phyloP scores from a whole-genome alignment of 2,797 vertebrate species.

The Eulemur coronatus region DNA sequence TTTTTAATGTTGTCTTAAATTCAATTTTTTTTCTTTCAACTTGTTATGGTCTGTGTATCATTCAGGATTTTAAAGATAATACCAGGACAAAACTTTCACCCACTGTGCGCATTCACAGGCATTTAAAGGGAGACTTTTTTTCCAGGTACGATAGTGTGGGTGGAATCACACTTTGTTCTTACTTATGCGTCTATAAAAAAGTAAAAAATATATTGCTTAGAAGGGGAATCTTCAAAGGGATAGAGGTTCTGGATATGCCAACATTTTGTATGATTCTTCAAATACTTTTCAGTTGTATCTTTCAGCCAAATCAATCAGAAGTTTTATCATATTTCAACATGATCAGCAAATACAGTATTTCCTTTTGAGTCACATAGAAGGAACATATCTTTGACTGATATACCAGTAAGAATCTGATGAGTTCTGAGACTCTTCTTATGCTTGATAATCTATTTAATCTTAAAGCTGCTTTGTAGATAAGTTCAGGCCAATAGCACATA shows the following conservation, averaged over 20 bases:
- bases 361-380: neutral
- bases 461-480: neutral
- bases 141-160: neutral
- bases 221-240: neutral
- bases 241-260: neutral
- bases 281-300: neutral
- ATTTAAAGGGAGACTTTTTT: neutral
- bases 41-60: neutral
- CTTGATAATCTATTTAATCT: neutral
- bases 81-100: neutral
- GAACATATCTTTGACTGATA: neutral
- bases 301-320: neutral
- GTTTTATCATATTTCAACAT: neutral
- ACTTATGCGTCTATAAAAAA: neutral
- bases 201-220: neutral
- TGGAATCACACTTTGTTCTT: neutral
- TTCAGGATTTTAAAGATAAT: neutral
- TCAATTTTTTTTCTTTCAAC: neutral
- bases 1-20: constrained; percentile 31
- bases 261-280: neutral
- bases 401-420: neutral
- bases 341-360: neutral
- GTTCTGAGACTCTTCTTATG: neutral
- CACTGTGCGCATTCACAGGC: neutral
- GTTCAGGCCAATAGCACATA: neutral